These are phyloP conservation scores for Strigamia crassipes DNA, from an alignment of 2,888 invertebrate genomes.

Conservation along the genomic window DNA sequence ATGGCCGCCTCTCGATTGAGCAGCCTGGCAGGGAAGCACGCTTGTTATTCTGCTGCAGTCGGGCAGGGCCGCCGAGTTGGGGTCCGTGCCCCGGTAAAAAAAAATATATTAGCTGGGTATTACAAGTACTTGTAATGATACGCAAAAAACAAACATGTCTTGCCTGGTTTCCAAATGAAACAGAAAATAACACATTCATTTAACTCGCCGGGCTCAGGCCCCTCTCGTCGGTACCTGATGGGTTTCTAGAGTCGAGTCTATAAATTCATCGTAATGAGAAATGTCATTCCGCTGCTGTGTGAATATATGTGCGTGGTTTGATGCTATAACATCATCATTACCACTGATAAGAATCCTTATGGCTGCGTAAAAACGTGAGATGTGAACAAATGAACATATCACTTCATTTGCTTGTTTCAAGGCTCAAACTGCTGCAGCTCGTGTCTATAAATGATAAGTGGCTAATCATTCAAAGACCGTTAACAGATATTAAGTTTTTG, in stretches of 20 bases:
- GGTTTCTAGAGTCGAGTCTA: not conserved
- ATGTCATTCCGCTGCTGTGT: not conserved
- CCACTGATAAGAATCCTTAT: slow-evolving; percentile 1
- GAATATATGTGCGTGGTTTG: not conserved
- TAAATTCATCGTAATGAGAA: slow-evolving; percentile 16
- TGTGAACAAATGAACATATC: not conserved
- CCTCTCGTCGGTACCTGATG: not conserved
- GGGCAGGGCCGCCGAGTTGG: not conserved
- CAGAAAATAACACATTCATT: too few relatives aligned
- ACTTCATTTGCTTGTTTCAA: not conserved
- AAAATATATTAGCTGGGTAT: too few relatives aligned
- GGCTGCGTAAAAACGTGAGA: slow-evolving; percentile 3
- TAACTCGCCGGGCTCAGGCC: too few relatives aligned
- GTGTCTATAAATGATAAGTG: not conserved
- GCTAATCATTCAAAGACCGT: not conserved
- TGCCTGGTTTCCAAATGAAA: too few relatives aligned
- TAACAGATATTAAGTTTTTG: not conserved
- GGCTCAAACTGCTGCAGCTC: not conserved
- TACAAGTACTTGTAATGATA: too few relatives aligned
- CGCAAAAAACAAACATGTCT: too few relatives aligned
- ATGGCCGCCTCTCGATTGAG: not conserved
- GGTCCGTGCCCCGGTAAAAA: too few relatives aligned
- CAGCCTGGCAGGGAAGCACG: not conserved
- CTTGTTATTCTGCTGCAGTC: not conserved
- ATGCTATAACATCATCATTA: slow-evolving; percentile 5